Conservation (phyloP, 2,113 vertebrate genomes). For the Willisornis vidua region DNA sequence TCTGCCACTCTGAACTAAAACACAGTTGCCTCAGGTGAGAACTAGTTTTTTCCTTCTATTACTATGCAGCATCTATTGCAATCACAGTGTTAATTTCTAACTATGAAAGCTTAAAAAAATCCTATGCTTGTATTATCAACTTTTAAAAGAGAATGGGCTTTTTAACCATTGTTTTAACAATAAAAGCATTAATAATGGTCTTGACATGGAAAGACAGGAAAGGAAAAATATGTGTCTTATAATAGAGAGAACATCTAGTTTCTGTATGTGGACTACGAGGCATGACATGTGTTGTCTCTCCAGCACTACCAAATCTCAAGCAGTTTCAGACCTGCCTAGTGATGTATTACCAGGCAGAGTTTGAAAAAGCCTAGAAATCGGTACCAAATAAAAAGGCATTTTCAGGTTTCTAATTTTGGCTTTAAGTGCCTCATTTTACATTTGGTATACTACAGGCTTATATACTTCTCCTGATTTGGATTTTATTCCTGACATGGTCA, state of each 20-base stretch:
- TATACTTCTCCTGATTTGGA: not conserved
- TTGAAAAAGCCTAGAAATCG: not conserved
- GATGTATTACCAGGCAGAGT: not conserved
- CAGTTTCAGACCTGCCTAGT: not conserved
- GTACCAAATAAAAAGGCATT: not conserved
- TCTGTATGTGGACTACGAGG: not conserved
- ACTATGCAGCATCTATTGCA: not conserved
- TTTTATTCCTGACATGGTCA: not conserved
- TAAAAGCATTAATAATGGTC: not conserved
- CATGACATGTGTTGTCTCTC: not conserved
- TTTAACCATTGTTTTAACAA: not conserved
- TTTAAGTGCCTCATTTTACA: not conserved
- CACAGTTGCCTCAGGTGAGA: not conserved
- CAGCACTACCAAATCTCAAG: not conserved
- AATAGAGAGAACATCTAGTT: not conserved
- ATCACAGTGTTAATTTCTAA: not conserved
- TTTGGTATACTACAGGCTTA: not conserved
- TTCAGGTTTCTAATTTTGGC: not conserved
- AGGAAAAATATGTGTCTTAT: not conserved
- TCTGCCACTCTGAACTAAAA: not conserved
- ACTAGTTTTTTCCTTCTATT: not conserved
- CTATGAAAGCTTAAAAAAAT: not conserved
- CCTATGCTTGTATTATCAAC: not conserved
- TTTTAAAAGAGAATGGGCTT: not conserved
- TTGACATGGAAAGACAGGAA: not conserved